These are phyloP conservation scores for Gavialis gangeticus DNA, from an alignment of 2,113 vertebrate genomes.

Conservation along the genomic window DNA sequence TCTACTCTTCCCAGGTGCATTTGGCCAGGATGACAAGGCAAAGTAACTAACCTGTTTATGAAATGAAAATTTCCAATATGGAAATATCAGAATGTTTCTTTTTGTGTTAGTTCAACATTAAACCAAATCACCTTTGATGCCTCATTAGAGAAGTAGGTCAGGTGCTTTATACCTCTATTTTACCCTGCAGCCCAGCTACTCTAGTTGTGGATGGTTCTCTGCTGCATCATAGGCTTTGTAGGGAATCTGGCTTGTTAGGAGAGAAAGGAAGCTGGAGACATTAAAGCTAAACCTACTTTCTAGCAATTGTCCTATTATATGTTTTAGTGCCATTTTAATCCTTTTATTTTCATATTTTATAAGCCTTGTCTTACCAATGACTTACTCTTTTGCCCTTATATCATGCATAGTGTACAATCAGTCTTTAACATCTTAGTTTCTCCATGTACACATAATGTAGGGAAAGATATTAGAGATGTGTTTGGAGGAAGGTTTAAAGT, in stretches of 20 bases:
- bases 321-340: constrained; percentile 22
- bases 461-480: neutral
- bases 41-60: neutral
- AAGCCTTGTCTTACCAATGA: neutral
- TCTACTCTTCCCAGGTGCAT: neutral
- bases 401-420: neutral
- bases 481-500: neutral
- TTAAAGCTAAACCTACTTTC: constrained; percentile 11
- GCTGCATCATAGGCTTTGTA: neutral
- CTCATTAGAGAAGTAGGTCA: neutral
- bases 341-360: neutral
- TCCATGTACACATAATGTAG: neutral
- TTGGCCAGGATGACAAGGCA: neutral
- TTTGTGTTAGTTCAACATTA: neutral
- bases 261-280: neutral
- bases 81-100: neutral
- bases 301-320: constrained; percentile 2
- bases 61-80: neutral
- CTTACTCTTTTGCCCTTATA: neutral
- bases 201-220: neutral
- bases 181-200: neutral
- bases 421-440: neutral
- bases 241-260: neutral
- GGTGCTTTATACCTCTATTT: neutral
- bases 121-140: neutral